Percentiles rank a stretch among this genome's conserved stretches.
Conservation (phyloP, 2,113 vertebrate genomes). For the Hoplias malabaricus region DNA sequence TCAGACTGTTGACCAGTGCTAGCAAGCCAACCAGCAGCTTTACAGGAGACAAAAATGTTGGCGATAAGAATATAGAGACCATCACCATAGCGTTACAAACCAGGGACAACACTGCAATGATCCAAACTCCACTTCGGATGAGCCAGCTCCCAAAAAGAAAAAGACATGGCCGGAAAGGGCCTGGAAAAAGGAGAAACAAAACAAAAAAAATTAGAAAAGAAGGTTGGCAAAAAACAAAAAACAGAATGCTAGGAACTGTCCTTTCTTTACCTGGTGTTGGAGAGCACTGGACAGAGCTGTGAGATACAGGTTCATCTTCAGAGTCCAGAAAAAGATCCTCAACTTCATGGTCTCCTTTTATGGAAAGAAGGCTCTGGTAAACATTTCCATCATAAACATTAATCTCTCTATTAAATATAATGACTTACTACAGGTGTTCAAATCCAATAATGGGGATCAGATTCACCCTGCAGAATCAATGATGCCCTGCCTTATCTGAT, state of each 20-base stretch:
- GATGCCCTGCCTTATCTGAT: too few species aligned
- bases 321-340: conserved; percentile 86
- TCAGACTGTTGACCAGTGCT: conserved; percentile 80
- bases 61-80: conserved; percentile 79
- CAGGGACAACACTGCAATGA: conserved; percentile 79
- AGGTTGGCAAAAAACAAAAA: not conserved
- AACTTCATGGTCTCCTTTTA: conserved; percentile 78
- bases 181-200: conserved; percentile 61
- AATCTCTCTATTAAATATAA: too few species aligned
- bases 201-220: not conserved
- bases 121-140: conserved; percentile 88
- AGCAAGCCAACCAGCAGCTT: conserved; percentile 85
- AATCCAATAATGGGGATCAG: too few species aligned
- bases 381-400: not conserved
- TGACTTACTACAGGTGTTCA: too few species aligned
- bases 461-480: too few species aligned
- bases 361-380: not conserved
- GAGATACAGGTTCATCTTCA: conserved; percentile 84
- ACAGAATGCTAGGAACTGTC: not conserved
- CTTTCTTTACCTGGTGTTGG: conserved; percentile 82
- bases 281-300: conserved; percentile 85
- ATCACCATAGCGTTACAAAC: conserved; percentile 82
- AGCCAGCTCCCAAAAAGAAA: conserved; percentile 90
- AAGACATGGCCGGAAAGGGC: conserved; percentile 89
- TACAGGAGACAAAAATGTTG: conserved; percentile 71